These are phyloP conservation scores for Cantharis flavilabris DNA, from an alignment of 2,888 invertebrate genomes.

Conservation along the genomic window DNA sequence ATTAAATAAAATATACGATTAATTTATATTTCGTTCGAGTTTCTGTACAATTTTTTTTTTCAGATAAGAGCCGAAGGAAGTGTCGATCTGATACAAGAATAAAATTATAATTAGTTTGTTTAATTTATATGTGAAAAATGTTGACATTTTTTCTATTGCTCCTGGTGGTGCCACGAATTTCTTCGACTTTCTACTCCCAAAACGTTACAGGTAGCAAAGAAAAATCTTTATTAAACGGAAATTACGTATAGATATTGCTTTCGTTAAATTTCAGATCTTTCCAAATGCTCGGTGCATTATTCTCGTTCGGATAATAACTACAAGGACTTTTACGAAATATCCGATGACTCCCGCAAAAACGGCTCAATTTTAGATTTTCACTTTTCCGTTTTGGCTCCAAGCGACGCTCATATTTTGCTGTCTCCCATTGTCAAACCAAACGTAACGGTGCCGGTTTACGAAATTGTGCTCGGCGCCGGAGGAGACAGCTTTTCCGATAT, in stretches of 20 bases:
- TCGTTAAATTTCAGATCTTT: conserved; percentile 42
- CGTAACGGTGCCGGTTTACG: conserved; percentile 64
- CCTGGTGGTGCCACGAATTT: background rate
- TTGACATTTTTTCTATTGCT: background rate
- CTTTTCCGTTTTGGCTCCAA: conserved; percentile 67
- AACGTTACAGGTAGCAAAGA: conserved; percentile 6
- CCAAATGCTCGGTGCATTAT: conserved; percentile 61
- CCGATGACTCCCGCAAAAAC: conserved; percentile 39
- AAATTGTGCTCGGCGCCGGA: conserved; percentile 75
- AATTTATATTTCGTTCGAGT: background rate
- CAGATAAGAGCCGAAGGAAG: background rate
- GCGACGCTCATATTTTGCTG: conserved; percentile 72
- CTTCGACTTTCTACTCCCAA: background rate
- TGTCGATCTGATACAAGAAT: background rate
- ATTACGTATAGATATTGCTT: background rate
- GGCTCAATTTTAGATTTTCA: conserved; percentile 61
- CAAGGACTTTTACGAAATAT: conserved; percentile 61
- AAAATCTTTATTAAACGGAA: background rate
- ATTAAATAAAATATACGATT: background rate
- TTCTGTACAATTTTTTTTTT: background rate
- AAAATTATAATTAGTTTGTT: background rate
- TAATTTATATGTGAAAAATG: background rate
- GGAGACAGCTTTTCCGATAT: conserved; percentile 72
- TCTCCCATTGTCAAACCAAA: conserved; percentile 59
- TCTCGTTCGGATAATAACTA: conserved; percentile 63